Evolutionary conservation across 2,113 vertebrate genomes (phyloP).

Genomic region (Egretta garzetta): DNA sequence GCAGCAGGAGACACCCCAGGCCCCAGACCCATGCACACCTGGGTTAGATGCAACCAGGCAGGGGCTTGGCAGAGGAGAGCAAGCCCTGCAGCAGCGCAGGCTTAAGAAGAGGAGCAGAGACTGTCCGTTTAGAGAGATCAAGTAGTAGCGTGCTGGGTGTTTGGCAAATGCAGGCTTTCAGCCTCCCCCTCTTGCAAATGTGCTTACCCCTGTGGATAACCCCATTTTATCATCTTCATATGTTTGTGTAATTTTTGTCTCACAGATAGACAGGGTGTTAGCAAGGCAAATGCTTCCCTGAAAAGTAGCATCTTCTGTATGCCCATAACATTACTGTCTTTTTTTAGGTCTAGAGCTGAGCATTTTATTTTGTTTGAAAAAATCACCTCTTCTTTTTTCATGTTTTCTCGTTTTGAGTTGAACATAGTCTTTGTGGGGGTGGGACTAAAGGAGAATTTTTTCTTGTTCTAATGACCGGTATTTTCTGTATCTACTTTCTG

Average conservation of each 20-base stretch:
- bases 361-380: slow-evolving; percentile 23
- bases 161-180: slow-evolving; percentile 40
- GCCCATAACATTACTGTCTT: slow-evolving; percentile 10
- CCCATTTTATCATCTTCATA: slow-evolving; percentile 27
- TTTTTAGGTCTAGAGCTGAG: slow-evolving; percentile 42
- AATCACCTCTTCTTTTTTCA: not conserved
- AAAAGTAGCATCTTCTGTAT: slow-evolving; percentile 54
- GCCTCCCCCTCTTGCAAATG: slow-evolving; percentile 50
- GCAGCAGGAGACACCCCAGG: not conserved
- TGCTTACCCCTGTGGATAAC: slow-evolving; percentile 50
- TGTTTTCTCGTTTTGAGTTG: not conserved
- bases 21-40: not conserved
- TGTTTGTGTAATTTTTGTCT: slow-evolving; percentile 60
- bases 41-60: not conserved
- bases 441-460: not conserved
- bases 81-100: not conserved
- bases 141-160: not conserved
- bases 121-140: not conserved
- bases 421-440: not conserved
- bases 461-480: not conserved
- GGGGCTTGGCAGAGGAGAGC: rapidly evolving
- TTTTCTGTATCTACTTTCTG: slow-evolving; percentile 3
- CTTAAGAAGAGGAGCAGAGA: not conserved
- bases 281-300: slow-evolving; percentile 45
- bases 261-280: slow-evolving; percentile 66